Percentiles rank a stretch among this genome's conserved stretches.
These are phyloP conservation scores for Natrix natrix DNA, from an alignment of 2,797 vertebrate species.

Conservation along the genomic window DNA sequence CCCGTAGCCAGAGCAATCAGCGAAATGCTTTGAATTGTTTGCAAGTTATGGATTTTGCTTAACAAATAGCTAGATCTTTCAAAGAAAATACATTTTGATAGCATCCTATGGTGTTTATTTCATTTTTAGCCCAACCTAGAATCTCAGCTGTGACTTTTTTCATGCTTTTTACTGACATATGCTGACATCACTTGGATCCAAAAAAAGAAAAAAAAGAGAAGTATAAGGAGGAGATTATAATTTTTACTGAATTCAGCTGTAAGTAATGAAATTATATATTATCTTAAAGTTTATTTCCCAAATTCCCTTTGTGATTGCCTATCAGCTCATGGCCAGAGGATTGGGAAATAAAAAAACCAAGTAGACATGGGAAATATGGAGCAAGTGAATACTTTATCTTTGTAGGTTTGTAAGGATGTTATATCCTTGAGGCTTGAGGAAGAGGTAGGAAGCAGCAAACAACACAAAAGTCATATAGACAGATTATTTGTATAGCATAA, in stretches of 20 bases:
- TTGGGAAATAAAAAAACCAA: background rate
- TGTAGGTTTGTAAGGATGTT: background rate
- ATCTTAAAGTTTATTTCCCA: background rate
- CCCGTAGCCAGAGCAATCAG: background rate
- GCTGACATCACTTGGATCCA: background rate
- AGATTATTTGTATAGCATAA: background rate
- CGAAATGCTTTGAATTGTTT: background rate
- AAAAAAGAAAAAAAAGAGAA: background rate
- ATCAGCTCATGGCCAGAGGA: background rate
- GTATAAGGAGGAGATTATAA: background rate
- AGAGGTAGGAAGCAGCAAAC: background rate
- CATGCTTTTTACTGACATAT: background rate
- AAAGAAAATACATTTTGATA: background rate
- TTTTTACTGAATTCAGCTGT: background rate
- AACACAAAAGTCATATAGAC: background rate
- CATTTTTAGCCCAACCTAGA: background rate
- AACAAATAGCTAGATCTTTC: background rate
- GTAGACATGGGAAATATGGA: background rate
- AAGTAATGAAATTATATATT: background rate
- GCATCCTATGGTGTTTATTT: background rate
- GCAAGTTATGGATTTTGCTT: background rate
- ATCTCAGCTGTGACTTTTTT: background rate
- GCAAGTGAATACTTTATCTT: background rate
- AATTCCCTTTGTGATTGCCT: background rate
- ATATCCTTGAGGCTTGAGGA: background rate